Conservation (phyloP, 2,113 vertebrate species). For the Kobus ellipsiprymnus region DNA sequence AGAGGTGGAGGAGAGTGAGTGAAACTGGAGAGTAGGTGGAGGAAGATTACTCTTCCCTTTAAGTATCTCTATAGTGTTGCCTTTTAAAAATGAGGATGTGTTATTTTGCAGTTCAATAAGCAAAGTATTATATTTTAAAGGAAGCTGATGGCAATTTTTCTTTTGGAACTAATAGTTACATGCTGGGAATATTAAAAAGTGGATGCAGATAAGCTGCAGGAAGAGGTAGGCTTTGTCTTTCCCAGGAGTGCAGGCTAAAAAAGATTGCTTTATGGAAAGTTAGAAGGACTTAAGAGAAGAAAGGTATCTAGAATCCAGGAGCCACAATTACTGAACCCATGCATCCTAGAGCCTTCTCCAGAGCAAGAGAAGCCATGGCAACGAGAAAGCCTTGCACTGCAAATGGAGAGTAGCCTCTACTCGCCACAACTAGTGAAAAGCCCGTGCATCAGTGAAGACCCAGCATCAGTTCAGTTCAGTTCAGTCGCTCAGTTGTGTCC, state of each 20-base stretch:
- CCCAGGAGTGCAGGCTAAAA: not conserved
- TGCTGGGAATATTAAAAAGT: not conserved
- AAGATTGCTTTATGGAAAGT: not conserved
- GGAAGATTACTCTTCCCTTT: not conserved
- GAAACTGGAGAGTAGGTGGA: not conserved
- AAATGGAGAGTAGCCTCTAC: not conserved
- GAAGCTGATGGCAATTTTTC: not conserved
- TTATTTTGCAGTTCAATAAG: not conserved
- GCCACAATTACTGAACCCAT: not conserved
- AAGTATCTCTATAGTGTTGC: not conserved
- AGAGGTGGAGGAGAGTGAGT: not conserved
- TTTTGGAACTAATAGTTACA: not conserved
- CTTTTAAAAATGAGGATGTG: not conserved
- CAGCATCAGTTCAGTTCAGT: not conserved
- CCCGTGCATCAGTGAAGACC: not conserved
- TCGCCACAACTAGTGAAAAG: not conserved
- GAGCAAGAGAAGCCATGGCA: not conserved
- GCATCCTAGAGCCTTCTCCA: not conserved
- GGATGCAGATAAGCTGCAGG: not conserved
- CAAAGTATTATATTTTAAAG: not conserved
- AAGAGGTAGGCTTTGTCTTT: not conserved
- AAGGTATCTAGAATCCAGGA: not conserved
- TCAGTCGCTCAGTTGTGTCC: not conserved
- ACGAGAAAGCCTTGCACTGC: not conserved
- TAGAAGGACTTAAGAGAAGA: not conserved